Evolutionary conservation across 2,888 invertebrate species (phyloP).

Genomic region (Caradrina clavipalpis): DNA sequence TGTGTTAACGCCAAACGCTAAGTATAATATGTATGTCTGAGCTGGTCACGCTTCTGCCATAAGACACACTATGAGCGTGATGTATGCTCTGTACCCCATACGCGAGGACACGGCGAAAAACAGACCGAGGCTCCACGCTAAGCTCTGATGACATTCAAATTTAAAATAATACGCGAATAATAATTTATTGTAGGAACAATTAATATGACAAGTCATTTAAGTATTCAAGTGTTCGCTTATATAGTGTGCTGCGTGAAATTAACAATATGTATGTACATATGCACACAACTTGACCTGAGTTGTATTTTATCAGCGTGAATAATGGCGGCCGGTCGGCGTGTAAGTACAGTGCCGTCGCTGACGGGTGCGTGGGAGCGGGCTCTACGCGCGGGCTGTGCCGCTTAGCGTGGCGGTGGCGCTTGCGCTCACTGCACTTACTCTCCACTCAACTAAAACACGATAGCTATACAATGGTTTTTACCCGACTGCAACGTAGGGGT

Average conservation of each 20-base stretch:
- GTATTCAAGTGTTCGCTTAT: slow-evolving; percentile 19
- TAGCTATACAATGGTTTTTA: not conserved
- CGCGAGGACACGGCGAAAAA: not conserved
- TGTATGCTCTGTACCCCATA: not conserved
- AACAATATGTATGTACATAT: slow-evolving; percentile 3
- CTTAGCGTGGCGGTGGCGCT: not conserved
- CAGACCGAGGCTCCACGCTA: not conserved
- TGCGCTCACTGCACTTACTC: too few relatives aligned
- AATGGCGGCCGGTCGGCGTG: not conserved
- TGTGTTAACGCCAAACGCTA: too few relatives aligned
- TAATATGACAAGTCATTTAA: slow-evolving; percentile 19
- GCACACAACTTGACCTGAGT: not conserved
- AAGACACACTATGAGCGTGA: too few relatives aligned
- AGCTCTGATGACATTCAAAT: slow-evolving; percentile 18
- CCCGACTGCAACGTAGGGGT: too few relatives aligned
- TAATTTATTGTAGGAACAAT: slow-evolving; percentile 21
- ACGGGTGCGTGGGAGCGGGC: not conserved
- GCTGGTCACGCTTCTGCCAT: too few relatives aligned
- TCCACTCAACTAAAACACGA: not conserved
- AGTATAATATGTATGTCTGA: too few relatives aligned
- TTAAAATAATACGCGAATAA: slow-evolving; percentile 5
- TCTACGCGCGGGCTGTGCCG: not conserved
- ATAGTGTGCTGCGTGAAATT: slow-evolving; percentile 18
- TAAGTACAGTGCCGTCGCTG: too few relatives aligned
- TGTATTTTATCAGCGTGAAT: slow-evolving; percentile 21